These are phyloP conservation scores for Eupithecia abbreviata DNA, from an alignment of 2,888 invertebrate genomes.

Conservation along the genomic window DNA sequence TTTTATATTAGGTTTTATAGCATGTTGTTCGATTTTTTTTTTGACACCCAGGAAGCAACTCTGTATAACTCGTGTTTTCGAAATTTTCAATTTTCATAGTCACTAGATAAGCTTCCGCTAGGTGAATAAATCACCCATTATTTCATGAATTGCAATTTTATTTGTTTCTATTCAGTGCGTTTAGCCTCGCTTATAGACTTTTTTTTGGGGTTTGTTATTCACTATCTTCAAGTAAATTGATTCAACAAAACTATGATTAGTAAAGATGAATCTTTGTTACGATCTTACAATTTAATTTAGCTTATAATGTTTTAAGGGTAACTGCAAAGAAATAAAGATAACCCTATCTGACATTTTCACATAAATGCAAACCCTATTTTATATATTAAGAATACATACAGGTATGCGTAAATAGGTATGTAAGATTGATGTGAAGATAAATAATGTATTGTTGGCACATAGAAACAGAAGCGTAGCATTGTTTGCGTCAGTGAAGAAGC, in stretches of 20 bases:
- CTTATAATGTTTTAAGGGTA: background rate
- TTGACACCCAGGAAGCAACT: background rate
- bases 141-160: background rate
- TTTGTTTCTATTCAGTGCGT: background rate
- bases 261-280: background rate
- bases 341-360: background rate
- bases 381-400: background rate
- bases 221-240: background rate
- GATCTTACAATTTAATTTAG: background rate
- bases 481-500: slow-evolving; percentile 26
- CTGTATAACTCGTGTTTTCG: background rate
- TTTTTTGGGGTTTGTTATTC: background rate
- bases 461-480: slow-evolving; percentile 26
- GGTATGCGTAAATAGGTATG: background rate
- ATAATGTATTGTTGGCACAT: slow-evolving; percentile 24
- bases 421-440: slow-evolving; percentile 16
- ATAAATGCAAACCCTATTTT: background rate
- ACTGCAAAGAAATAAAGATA: background rate
- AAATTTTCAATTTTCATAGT: background rate
- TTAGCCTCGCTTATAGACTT: background rate
- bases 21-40: background rate
- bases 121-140: background rate
- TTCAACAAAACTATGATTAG: background rate
- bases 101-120: background rate
- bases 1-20: background rate